Evolutionary conservation across 1,140 invertebrate species (phyloP).

Genomic region (Pseudomyrmex pallidus): DNA sequence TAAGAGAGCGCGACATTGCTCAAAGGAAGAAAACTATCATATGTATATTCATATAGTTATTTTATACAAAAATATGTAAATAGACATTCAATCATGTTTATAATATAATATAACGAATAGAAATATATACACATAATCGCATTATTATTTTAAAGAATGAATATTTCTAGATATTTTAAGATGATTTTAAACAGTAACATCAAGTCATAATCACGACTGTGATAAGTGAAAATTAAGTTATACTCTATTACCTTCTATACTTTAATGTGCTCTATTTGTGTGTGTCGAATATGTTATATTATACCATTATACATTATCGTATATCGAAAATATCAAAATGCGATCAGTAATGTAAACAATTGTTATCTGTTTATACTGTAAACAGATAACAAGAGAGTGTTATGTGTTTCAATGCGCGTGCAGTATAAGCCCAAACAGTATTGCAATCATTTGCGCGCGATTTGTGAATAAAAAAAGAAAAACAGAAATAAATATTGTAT

Average conservation of each 20-base stretch:
- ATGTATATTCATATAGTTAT: conserved; percentile 36
- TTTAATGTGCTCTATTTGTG: conserved; percentile 3
- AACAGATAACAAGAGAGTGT: not conserved
- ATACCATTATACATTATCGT: conserved; percentile 7
- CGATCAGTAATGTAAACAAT: not conserved
- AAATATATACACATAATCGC: not conserved
- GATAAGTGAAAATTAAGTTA: conserved; percentile 64
- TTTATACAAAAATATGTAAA: conserved; percentile 57
- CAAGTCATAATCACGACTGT: conserved; percentile 70
- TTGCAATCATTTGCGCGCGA: conserved; percentile 23
- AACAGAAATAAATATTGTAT: not conserved
- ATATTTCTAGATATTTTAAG: conserved; percentile 36
- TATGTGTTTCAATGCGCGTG: not conserved
- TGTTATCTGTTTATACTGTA: conserved; percentile 6
- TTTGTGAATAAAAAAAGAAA: not conserved
- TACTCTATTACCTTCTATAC: conserved; percentile 51
- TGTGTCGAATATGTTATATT: not conserved
- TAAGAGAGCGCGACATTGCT: conserved; percentile 70
- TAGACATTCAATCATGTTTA: conserved; percentile 55
- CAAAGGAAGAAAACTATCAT: conserved; percentile 60
- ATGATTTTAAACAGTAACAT: conserved; percentile 54
- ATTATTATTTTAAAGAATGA: conserved; percentile 35
- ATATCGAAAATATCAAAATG: conserved; percentile 15
- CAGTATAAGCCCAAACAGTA: conserved; percentile 19
- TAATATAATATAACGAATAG: not conserved